A percentile compares a stretch with the other conserved stretches of the same genome.
These are phyloP conservation scores for Epirrhoe tristata DNA, from an alignment of 2,888 invertebrate species.

Conservation along the genomic window DNA sequence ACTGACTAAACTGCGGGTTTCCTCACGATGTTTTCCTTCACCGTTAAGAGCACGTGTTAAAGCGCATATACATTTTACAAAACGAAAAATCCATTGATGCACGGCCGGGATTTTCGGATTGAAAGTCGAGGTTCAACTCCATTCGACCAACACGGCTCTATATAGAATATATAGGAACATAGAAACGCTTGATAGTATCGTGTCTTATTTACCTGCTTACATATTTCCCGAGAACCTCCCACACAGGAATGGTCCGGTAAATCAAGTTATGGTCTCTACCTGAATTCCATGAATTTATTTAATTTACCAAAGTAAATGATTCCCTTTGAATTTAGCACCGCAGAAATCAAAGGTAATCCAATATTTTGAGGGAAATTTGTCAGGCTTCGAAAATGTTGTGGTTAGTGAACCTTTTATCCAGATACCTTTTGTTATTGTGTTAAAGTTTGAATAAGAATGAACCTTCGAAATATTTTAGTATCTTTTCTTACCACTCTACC, in stretches of 20 bases:
- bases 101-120: no score
- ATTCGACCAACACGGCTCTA: no score
- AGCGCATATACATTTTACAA: no score
- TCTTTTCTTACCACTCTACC: no score
- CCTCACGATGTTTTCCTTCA: no score
- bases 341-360: slow-evolving; percentile 41
- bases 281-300: slow-evolving; percentile 52
- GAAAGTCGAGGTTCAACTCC: no score
- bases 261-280: slow-evolving; percentile 44
- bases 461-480: not conserved
- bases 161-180: no score
- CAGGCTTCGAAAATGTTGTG: not conserved
- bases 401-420: not conserved
- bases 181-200: not conserved
- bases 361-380: not conserved
- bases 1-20: no score
- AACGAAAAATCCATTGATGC: no score
- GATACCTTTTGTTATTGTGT: not conserved
- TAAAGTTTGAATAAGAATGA: not conserved
- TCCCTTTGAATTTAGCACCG: slow-evolving; percentile 53
- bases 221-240: slow-evolving; percentile 5
- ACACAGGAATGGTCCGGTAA: slow-evolving; percentile 30
- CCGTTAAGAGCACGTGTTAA: no score
- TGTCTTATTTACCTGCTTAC: slow-evolving; percentile 1
- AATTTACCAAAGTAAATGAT: slow-evolving; percentile 55